These are phyloP conservation scores for Crypturellus undulatus DNA, from an alignment of 2,113 vertebrate genomes.

Conservation along the genomic window DNA sequence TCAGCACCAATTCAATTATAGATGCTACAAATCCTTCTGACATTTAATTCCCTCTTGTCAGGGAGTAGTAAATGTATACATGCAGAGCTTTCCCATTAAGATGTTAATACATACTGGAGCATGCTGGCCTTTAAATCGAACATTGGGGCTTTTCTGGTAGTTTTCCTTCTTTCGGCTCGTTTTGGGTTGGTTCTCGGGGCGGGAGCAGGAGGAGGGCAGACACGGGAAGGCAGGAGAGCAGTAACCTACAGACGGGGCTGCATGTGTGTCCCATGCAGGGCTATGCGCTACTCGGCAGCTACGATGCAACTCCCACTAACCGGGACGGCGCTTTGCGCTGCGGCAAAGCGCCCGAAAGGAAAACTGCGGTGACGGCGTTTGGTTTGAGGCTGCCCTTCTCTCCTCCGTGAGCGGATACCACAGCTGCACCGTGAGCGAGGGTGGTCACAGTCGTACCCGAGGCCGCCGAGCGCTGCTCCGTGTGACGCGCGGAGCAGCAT, in stretches of 20 bases:
- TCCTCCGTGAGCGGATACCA: too few species aligned
- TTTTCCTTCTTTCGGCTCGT: background rate
- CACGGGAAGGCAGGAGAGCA: background rate
- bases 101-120: constrained; percentile 87
- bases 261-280: background rate
- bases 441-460: too few species aligned
- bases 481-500: too few species aligned
- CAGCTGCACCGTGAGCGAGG: too few species aligned
- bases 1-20: constrained; percentile 96
- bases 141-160: background rate
- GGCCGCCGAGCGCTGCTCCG: too few species aligned
- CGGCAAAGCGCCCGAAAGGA: constrained; percentile 65
- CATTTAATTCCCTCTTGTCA: constrained; percentile 93
- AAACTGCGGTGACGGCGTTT: too few species aligned
- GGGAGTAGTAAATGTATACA: constrained; percentile 83
- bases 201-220: background rate
- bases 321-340: background rate
- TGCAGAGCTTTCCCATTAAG: constrained; percentile 89
- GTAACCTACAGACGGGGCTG: fast-evolving
- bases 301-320: background rate
- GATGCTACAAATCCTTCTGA: constrained; percentile 93
- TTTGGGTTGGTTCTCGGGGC: background rate
- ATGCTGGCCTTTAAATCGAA: constrained; percentile 30
- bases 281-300: background rate
- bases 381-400: too few species aligned